Conservation (phyloP, 2,113 vertebrate species). For the Arenaria interpres region DNA sequence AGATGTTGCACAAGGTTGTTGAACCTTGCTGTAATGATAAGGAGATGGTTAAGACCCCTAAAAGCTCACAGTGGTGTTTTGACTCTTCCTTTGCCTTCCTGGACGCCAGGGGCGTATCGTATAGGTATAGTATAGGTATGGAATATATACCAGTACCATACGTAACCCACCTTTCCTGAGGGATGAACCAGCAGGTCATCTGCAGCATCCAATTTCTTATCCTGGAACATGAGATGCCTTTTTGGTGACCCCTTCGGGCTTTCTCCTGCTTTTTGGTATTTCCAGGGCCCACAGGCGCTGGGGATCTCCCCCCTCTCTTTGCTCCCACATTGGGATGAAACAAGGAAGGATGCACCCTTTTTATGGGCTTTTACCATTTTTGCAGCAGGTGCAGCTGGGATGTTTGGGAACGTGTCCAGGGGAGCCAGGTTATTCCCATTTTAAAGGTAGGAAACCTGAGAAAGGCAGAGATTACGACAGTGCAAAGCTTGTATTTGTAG, state of each 20-base stretch:
- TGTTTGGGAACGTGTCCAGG: not conserved
- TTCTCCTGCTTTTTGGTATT: not conserved
- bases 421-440: not conserved
- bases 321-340: fast-evolving
- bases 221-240: not conserved
- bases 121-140: not conserved
- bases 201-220: not conserved
- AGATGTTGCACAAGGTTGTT: not conserved
- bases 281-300: not conserved
- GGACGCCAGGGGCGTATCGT: not conserved
- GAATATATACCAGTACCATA: no score
- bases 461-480: not conserved
- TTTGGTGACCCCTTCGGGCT: not conserved
- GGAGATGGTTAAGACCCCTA: not conserved
- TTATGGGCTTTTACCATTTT: not conserved
- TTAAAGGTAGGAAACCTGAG: not conserved
- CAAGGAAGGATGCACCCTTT: not conserved
- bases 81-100: not conserved
- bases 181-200: not conserved
- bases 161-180: not conserved
- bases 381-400: not conserved
- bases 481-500: not conserved
- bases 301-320: not conserved
- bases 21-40: fast-evolving
- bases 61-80: not conserved